Evolutionary conservation across 2,113 vertebrate genomes (phyloP).

Genomic region (Chroicocephalus ridibundus): DNA sequence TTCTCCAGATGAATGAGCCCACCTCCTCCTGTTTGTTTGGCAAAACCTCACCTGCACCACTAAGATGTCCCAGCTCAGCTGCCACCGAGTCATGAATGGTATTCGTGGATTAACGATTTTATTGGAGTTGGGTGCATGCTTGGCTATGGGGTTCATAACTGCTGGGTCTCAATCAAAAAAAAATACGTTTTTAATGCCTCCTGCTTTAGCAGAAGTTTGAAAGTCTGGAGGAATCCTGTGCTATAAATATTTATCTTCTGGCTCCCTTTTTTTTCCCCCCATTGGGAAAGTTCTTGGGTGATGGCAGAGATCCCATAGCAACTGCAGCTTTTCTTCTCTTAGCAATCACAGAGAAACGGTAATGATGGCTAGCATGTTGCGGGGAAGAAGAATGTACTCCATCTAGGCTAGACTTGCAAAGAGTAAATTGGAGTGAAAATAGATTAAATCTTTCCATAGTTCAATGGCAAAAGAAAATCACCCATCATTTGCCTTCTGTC

Average conservation of each 20-base stretch:
- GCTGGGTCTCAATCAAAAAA: neutral
- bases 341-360: neutral
- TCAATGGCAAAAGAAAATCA: slow-evolving; percentile 41
- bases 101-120: neutral
- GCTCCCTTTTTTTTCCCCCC: neutral
- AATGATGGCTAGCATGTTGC: slow-evolving; percentile 18
- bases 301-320: slow-evolving; percentile 4
- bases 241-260: slow-evolving; percentile 40
- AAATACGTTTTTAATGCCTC: neutral
- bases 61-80: neutral
- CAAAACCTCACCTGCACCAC: neutral
- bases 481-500: slow-evolving; percentile 49
- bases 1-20: neutral
- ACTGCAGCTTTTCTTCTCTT: neutral
- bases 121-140: neutral
- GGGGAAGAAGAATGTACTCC: slow-evolving; percentile 23
- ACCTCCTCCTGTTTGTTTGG: neutral
- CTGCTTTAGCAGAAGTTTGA: neutral
- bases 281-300: neutral
- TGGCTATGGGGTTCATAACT: neutral
- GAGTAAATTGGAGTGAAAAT: slow-evolving; percentile 54
- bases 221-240: neutral
- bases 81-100: neutral
- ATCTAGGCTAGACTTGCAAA: slow-evolving; percentile 23
- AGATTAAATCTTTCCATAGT: slow-evolving; percentile 51